A percentile compares a stretch with the other conserved stretches of the same genome.
These are phyloP conservation scores for Bothrops jararaca DNA, from an alignment of 2,113 vertebrate species.

Conservation along the genomic window DNA sequence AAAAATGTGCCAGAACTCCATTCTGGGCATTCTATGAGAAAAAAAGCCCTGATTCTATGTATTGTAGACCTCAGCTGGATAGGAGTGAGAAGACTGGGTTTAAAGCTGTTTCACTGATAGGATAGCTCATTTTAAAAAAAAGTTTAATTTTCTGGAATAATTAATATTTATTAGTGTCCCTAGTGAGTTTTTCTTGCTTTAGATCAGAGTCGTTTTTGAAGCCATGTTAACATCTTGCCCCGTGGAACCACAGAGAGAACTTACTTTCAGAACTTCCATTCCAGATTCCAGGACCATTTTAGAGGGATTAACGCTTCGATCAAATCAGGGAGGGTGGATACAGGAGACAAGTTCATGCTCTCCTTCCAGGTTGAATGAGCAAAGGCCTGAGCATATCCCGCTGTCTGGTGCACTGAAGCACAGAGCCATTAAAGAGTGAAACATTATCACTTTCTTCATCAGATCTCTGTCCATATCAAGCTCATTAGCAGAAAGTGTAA, in stretches of 20 bases:
- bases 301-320: not conserved
- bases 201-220: no score
- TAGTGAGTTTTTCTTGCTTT: no score
- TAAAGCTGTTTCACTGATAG: not conserved
- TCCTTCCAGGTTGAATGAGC: conserved; percentile 21
- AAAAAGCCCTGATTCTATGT: not conserved
- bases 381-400: conserved; percentile 42
- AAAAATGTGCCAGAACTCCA: no score
- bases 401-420: conserved; percentile 60
- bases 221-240: not conserved
- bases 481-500: conserved; percentile 46
- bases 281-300: not conserved
- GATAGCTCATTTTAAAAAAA: not conserved
- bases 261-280: not conserved
- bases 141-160: not conserved
- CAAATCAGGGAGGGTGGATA: not conserved
- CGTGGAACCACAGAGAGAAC: no score
- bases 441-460: conserved; percentile 64
- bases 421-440: conserved; percentile 42
- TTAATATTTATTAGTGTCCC: not conserved
- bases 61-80: not conserved
- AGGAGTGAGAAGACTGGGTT: not conserved
- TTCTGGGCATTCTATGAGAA: no score
- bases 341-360: not conserved
- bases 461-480: conserved; percentile 44